Percentiles rank a stretch among this genome's conserved stretches.
phyloP scores from a whole-genome alignment of 2,797 vertebrate species.

The Kryptolebias ocellatus region DNA sequence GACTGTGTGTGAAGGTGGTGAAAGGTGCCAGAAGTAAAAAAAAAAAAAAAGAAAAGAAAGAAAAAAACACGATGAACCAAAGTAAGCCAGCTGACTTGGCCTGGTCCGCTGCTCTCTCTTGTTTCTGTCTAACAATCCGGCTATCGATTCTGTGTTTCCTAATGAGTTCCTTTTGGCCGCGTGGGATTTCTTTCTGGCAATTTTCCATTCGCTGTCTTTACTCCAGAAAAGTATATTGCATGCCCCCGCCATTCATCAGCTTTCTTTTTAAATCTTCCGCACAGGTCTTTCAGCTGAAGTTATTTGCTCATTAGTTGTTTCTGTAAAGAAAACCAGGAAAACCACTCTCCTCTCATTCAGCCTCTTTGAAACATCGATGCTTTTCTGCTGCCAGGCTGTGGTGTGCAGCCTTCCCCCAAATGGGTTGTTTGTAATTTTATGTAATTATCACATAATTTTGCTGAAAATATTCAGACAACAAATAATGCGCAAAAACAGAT shows the following conservation, averaged over 20 bases:
- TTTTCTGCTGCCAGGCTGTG: constrained; percentile 4
- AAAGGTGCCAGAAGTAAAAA: constrained; percentile 64
- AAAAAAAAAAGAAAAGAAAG: constrained; percentile 39
- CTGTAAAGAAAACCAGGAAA: constrained; percentile 11
- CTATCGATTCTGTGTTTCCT: constrained; percentile 65
- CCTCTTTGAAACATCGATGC: constrained; percentile 14
- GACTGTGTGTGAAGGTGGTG: constrained; percentile 33
- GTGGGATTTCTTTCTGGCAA: constrained; percentile 64
- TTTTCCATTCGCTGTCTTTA: constrained; percentile 51
- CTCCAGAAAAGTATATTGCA: constrained; percentile 43
- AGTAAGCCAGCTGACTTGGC: constrained; percentile 47
- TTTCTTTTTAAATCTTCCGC: constrained; percentile 37
- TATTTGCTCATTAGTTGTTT: constrained; percentile 54
- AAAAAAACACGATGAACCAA: constrained; percentile 52
- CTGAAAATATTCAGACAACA: background rate
- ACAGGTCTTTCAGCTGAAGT: constrained; percentile 31
- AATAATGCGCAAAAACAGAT: background rate
- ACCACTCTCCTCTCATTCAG: constrained; percentile 8
- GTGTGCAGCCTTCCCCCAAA: constrained; percentile 3
- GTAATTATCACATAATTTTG: constrained; percentile 13
- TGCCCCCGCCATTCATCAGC: constrained; percentile 25
- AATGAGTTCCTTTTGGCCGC: constrained; percentile 71
- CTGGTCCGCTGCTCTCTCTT: constrained; percentile 48
- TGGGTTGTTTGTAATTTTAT: constrained; percentile 18
- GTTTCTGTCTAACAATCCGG: constrained; percentile 55